Percentiles rank a stretch among this genome's conserved stretches.
These are phyloP conservation scores for Pempheris klunzingeri DNA, from an alignment of 2,797 vertebrate species.

Conservation along the genomic window DNA sequence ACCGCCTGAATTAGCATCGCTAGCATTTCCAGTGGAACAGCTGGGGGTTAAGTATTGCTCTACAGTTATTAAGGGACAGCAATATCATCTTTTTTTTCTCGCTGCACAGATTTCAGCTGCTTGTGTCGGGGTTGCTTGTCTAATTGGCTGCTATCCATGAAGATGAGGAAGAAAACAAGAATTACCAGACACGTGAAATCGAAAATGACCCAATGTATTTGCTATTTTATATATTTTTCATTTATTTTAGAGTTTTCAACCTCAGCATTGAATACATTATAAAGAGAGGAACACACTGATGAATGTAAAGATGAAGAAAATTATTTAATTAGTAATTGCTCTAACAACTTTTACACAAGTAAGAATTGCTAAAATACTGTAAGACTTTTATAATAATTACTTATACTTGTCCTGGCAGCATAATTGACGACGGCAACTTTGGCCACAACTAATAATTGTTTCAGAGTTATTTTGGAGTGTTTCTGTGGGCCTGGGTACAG, in stretches of 20 bases:
- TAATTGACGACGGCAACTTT: neutral
- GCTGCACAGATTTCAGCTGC: neutral
- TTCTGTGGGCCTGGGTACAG: no score
- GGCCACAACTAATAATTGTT: neutral
- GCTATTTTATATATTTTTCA: neutral
- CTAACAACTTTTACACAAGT: no score
- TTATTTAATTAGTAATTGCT: no score
- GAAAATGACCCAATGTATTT: no score
- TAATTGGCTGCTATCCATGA: neutral
- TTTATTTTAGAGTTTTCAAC: no score
- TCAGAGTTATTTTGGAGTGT: no score
- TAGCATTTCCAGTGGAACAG: constrained; percentile 3
- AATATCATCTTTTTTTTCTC: neutral
- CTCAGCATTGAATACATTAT: no score
- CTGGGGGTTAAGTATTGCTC: neutral
- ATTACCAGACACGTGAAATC: no score
- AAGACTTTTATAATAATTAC: neutral
- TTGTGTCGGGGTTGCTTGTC: neutral
- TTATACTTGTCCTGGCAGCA: neutral
- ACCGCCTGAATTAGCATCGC: constrained; percentile 29
- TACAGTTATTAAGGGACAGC: neutral
- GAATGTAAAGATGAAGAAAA: neutral
- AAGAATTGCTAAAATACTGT: neutral
- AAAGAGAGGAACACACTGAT: neutral
- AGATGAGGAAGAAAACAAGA: no score